phyloP scores from a whole-genome alignment of 2,113 vertebrate species.

The Solea senegalensis region DNA sequence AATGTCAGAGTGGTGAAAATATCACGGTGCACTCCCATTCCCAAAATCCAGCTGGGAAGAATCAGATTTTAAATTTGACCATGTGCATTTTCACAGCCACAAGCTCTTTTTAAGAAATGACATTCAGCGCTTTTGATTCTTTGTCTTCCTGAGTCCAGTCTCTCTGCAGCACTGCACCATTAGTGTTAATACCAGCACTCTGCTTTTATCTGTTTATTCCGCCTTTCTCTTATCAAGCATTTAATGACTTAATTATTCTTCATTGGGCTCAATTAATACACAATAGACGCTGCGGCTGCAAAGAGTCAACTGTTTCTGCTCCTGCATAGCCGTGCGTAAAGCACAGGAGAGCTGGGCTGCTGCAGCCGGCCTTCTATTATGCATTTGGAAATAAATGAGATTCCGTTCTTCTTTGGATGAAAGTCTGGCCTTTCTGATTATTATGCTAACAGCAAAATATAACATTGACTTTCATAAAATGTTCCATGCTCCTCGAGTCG shows the following conservation, averaged over 20 bases:
- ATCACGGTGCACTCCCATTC: slow-evolving; percentile 71
- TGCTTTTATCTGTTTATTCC: slow-evolving; percentile 77
- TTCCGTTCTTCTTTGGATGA: slow-evolving; percentile 76
- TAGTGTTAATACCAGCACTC: slow-evolving; percentile 64
- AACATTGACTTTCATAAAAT: slow-evolving; percentile 80
- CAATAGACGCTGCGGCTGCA: slow-evolving; percentile 70
- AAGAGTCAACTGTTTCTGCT: slow-evolving; percentile 67
- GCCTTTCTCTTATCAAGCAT: slow-evolving; percentile 74
- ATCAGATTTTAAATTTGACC: slow-evolving; percentile 70
- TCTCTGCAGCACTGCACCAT: slow-evolving; percentile 40
- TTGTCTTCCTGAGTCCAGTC: slow-evolving; percentile 59
- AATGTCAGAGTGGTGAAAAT: slow-evolving; percentile 77
- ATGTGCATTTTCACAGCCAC: slow-evolving; percentile 56
- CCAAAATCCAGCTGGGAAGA: slow-evolving; percentile 75
- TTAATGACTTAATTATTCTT: slow-evolving; percentile 86
- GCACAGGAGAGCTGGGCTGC: slow-evolving; percentile 56
- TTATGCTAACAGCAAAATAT: slow-evolving; percentile 83
- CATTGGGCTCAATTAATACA: slow-evolving; percentile 83
- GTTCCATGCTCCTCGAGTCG: slow-evolving; percentile 71
- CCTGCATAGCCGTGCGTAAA: slow-evolving; percentile 49
- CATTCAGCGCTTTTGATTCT: slow-evolving; percentile 57
- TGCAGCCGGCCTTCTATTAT: slow-evolving; percentile 67
- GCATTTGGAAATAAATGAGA: slow-evolving; percentile 71
- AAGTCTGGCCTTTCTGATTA: slow-evolving; percentile 79
- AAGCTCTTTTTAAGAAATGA: slow-evolving; percentile 60